Conservation (phyloP, 23 tunicate genomes). For the Phallusia fumigata region DNA sequence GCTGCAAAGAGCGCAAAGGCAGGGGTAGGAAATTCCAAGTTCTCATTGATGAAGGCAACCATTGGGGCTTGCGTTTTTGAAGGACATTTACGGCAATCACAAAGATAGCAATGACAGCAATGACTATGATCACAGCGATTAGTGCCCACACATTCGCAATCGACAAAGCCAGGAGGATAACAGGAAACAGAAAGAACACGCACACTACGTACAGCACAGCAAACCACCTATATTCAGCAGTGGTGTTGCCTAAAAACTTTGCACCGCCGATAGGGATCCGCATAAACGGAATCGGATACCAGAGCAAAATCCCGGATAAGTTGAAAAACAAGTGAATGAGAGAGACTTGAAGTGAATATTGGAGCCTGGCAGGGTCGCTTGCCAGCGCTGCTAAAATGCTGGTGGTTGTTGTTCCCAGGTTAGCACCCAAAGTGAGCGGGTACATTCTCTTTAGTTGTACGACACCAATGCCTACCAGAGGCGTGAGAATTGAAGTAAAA, state of each 20-base stretch:
- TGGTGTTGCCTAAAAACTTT: constrained; percentile 67
- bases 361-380: constrained; percentile 33
- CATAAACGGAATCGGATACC: constrained; percentile 82
- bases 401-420: constrained; percentile 90
- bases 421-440: constrained; percentile 88
- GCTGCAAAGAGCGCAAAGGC: constrained; percentile 64
- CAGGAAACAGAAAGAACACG: constrained; percentile 66
- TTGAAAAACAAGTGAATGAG: constrained; percentile 90
- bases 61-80: constrained; percentile 44
- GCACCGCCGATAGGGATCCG: constrained; percentile 60
- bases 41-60: constrained; percentile 51
- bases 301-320: constrained; percentile 53
- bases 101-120: constrained; percentile 29
- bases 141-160: constrained; percentile 47
- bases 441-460: constrained; percentile 80
- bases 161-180: constrained; percentile 49
- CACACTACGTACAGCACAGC: constrained; percentile 65
- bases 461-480: constrained; percentile 94
- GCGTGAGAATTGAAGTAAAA: constrained; percentile 81
- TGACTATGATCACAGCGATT: constrained; percentile 35
- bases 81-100: constrained; percentile 60
- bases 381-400: constrained; percentile 61
- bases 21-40: constrained; percentile 78
- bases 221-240: constrained; percentile 92
- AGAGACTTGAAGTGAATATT: constrained; percentile 65